Evolutionary conservation across 2,113 vertebrate genomes (phyloP).

Genomic region (Cochlearius cochlearius): DNA sequence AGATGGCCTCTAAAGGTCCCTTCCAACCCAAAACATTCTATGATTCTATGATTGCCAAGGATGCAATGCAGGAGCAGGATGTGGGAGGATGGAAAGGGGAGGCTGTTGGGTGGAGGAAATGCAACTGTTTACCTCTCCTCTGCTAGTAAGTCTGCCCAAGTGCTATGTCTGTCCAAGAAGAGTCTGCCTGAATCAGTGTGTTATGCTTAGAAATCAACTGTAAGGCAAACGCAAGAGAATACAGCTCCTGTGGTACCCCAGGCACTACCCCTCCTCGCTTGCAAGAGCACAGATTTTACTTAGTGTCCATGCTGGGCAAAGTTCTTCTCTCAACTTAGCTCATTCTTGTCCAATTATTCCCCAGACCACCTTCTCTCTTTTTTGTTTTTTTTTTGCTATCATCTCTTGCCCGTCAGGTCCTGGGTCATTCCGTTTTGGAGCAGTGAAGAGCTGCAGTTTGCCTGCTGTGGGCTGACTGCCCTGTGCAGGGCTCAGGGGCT

Average conservation of each 20-base stretch:
- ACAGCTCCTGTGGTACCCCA: not conserved
- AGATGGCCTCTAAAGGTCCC: too few relatives aligned
- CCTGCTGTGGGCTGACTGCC: not conserved
- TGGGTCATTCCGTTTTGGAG: not conserved
- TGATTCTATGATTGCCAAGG: too few relatives aligned
- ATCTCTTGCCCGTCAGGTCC: not conserved
- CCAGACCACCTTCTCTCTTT: not conserved
- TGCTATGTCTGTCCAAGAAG: not conserved
- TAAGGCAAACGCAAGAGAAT: not conserved
- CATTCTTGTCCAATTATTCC: not conserved
- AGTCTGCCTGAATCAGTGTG: not conserved
- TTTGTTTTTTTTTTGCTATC: fast-evolving
- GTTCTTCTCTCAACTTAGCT: not conserved
- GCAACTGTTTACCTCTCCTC: not conserved
- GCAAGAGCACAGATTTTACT: not conserved
- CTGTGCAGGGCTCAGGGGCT: not conserved
- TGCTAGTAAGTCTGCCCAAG: not conserved
- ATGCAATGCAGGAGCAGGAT: not conserved
- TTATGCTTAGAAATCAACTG: not conserved
- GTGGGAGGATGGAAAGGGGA: not conserved
- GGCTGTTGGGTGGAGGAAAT: not conserved
- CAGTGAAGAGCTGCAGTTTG: not conserved
- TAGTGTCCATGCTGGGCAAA: not conserved
- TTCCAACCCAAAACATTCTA: too few relatives aligned
- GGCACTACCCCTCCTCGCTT: not conserved